These are phyloP conservation scores for Rhadinocentrus ornatus DNA, from an alignment of 2,797 vertebrate genomes.

Conservation along the genomic window DNA sequence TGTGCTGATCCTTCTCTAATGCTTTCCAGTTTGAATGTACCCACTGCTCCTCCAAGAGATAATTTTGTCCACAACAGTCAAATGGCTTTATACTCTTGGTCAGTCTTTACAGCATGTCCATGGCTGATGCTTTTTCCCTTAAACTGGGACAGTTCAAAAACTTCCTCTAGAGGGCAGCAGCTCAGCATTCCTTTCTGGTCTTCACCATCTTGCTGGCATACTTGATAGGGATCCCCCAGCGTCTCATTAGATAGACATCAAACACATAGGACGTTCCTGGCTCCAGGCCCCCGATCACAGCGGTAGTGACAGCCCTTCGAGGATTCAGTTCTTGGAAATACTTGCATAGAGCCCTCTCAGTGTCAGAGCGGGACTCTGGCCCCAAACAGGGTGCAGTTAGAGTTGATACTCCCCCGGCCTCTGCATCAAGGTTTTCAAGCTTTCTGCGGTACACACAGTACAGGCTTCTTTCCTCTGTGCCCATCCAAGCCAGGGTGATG, in stretches of 20 bases:
- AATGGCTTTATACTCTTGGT: constrained; percentile 72
- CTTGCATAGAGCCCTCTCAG: constrained; percentile 90
- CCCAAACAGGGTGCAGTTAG: constrained; percentile 83
- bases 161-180: constrained; percentile 67
- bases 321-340: constrained; percentile 90
- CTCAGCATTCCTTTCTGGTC: constrained; percentile 91
- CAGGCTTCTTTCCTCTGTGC: constrained; percentile 89
- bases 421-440: constrained; percentile 67
- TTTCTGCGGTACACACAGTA: constrained; percentile 89
- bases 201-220: constrained; percentile 91
- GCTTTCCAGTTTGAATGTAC: constrained; percentile 57
- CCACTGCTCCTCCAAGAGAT: constrained; percentile 56
- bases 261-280: constrained; percentile 87
- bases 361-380: constrained; percentile 86
- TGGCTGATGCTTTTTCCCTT: constrained; percentile 57
- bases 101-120: constrained; percentile 69
- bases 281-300: constrained; percentile 87
- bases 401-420: constrained; percentile 57
- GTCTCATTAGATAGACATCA: constrained; percentile 92
- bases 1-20: constrained; percentile 69
- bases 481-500: constrained; percentile 91
- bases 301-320: constrained; percentile 89
- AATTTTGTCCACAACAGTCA: constrained; percentile 67
- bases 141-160: constrained; percentile 58
- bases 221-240: constrained; percentile 89